A percentile compares a stretch with the other conserved stretches of the same genome.
Conservation (phyloP, 2,797 vertebrate species). For the Calcarius lapponicus region DNA sequence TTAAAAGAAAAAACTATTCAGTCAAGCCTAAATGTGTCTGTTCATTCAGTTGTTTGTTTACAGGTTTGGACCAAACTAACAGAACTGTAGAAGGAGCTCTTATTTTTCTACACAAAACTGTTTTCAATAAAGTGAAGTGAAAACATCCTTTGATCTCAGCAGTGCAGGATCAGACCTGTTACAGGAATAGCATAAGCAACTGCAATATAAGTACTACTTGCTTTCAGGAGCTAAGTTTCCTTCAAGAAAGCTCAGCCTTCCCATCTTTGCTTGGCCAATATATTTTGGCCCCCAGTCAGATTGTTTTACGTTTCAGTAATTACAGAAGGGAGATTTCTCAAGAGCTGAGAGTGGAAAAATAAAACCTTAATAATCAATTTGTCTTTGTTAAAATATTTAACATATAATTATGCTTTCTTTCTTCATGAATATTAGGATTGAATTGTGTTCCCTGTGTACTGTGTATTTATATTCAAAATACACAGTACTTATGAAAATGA, state of each 20-base stretch:
- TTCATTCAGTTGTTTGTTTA: not conserved
- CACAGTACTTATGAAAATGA: not conserved
- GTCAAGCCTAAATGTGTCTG: not conserved
- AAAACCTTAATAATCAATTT: constrained; percentile 8
- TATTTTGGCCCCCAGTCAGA: not conserved
- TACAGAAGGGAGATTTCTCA: not conserved
- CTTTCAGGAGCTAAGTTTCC: not conserved
- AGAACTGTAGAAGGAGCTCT: not conserved
- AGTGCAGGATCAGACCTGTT: not conserved
- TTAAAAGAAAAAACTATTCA: not conserved
- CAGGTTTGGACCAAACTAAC: not conserved
- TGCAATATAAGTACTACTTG: not conserved
- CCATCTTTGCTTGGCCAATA: not conserved
- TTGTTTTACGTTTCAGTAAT: not conserved
- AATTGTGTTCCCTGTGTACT: not conserved
- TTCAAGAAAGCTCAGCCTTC: constrained; percentile 1
- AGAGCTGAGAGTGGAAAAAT: not conserved
- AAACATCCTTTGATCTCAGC: constrained; percentile 12
- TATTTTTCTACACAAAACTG: not conserved
- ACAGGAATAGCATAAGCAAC: not conserved
- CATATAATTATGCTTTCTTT: not conserved
- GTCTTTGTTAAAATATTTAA: not conserved
- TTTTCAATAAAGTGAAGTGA: not conserved
- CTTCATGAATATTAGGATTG: not conserved
- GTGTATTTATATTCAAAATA: not conserved